Evolutionary conservation across 2,113 vertebrate genomes (phyloP).

Genomic region (Muscicapa adusta): DNA sequence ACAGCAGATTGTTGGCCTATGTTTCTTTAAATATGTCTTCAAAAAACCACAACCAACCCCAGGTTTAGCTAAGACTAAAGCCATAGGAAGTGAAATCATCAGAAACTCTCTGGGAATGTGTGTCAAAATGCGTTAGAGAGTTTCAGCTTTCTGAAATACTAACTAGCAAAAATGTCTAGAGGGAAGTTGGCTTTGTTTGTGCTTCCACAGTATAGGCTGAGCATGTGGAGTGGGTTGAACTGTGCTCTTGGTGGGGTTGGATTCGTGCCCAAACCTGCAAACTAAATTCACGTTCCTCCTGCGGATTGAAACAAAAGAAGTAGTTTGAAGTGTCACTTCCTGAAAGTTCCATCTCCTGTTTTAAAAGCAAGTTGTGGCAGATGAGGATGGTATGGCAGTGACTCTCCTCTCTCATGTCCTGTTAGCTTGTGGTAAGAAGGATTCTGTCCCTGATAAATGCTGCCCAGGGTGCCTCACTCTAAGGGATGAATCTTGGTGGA

Average conservation of each 20-base stretch:
- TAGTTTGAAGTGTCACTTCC: not conserved
- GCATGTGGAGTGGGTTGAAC: not conserved
- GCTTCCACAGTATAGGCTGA: not conserved
- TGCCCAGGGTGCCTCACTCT: not conserved
- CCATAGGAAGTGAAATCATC: constrained; percentile 34
- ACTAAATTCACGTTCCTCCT: not conserved
- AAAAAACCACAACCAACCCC: not conserved
- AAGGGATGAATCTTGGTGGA: not conserved
- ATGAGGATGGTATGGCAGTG: not conserved
- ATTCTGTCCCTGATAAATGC: not conserved
- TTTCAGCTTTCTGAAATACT: constrained; percentile 24
- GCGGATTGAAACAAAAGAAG: not conserved
- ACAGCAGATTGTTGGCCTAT: not conserved
- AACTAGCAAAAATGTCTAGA: not conserved
- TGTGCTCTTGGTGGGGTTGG: not conserved
- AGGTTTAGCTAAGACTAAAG: not conserved
- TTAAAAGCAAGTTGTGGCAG: not conserved
- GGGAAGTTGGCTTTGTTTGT: not conserved
- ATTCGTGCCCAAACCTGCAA: not conserved
- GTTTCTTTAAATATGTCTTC: not conserved
- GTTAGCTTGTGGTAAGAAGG: not conserved
- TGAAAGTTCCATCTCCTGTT: not conserved
- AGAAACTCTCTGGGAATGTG: not conserved
- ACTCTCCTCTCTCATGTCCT: not conserved
- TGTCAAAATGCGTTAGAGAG: not conserved